These are phyloP conservation scores for Coenonympha arcania DNA, from an alignment of 2,888 invertebrate genomes.

Conservation along the genomic window DNA sequence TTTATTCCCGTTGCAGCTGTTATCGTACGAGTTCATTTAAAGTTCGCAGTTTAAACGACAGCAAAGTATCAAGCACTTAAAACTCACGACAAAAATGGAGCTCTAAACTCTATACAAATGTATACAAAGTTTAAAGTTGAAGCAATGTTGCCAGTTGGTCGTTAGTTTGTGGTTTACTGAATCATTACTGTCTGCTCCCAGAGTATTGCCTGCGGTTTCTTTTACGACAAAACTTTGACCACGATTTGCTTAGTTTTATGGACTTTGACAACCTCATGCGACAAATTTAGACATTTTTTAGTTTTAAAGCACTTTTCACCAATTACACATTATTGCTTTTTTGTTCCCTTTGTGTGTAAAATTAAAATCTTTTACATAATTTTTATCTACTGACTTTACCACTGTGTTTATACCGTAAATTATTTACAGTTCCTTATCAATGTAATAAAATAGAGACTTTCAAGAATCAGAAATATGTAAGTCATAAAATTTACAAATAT, in stretches of 20 bases:
- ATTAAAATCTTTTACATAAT: too few species aligned
- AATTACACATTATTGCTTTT: too few species aligned
- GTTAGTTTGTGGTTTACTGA: conserved; percentile 22
- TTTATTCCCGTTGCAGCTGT: not conserved
- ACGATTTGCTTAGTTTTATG: conserved; percentile 1
- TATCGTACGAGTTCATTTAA: conserved; percentile 14
- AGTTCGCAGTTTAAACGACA: conserved; percentile 10
- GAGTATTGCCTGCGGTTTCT: conserved; percentile 34
- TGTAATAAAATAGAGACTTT: not conserved
- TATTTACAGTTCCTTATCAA: not conserved
- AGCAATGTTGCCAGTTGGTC: not conserved
- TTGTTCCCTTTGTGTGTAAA: too few species aligned
- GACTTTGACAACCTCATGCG: not conserved
- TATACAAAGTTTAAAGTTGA: not conserved
- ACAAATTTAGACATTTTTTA: too few species aligned
- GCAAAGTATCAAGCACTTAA: conserved; percentile 14
- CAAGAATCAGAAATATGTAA: not conserved
- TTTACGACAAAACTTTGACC: conserved; percentile 25
- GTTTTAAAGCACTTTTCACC: too few species aligned
- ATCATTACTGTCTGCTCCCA: conserved; percentile 42
- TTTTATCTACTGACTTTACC: too few species aligned
- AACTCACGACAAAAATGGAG: conserved; percentile 5
- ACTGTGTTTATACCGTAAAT: too few species aligned
- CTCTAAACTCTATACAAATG: conserved; percentile 3
- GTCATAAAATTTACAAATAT: not conserved